Percentiles rank a stretch among this genome's conserved stretches.
phyloP scores from a whole-genome alignment of 2,888 invertebrate genomes.

The Eupithecia dodoneata region DNA sequence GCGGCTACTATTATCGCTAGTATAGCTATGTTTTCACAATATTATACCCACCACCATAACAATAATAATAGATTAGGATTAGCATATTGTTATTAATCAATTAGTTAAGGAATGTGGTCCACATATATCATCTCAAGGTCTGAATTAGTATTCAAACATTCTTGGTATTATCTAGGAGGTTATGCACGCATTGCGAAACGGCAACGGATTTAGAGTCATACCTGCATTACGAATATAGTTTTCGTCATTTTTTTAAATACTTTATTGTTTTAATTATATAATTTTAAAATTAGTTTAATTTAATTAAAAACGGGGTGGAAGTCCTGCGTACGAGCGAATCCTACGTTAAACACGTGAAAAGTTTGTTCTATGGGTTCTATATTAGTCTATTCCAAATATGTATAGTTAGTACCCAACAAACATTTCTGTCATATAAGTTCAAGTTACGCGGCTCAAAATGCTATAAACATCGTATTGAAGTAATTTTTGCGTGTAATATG shows the following conservation, averaged over 20 bases:
- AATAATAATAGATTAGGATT: conserved; percentile 30
- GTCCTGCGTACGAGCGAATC: no score
- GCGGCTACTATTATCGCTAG: not conserved
- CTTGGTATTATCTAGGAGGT: not conserved
- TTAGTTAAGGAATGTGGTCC: conserved; percentile 43
- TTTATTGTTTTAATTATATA: no score
- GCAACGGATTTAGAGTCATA: not conserved
- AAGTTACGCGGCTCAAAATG: no score
- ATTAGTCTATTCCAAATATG: not conserved
- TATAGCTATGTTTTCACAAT: conserved; percentile 1
- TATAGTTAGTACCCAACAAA: no score
- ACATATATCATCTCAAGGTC: conserved; percentile 45
- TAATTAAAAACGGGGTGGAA: no score
- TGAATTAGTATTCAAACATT: conserved; percentile 34
- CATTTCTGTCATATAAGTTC: no score
- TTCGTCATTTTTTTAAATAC: no score
- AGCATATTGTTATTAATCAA: conserved; percentile 40
- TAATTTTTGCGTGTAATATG: no score
- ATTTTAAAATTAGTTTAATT: no score
- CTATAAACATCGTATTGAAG: no score
- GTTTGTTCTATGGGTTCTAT: not conserved
- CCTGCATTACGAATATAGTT: no score
- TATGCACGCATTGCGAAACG: conserved; percentile 12
- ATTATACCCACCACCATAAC: conserved; percentile 6
- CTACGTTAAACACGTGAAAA: not conserved